Base-by-base conservation (phyloP, 2,113 vertebrate species). In the Oostethus manadensis region DNA sequence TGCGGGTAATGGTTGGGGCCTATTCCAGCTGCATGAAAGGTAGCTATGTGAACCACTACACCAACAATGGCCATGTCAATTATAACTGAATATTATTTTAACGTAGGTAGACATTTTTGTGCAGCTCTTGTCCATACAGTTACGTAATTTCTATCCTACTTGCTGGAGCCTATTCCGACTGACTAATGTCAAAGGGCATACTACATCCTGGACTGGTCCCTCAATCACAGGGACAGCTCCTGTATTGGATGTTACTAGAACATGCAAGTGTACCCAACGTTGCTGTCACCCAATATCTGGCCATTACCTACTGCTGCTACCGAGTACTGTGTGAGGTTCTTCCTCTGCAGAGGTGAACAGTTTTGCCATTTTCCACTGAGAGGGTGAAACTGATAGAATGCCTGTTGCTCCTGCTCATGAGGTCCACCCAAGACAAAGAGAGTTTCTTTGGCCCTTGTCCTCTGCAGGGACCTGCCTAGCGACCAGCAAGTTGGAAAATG, bases 261-360 rank as follows among this genome's bases (percentile, higher is more conserved):
- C 10, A 20, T 8, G 10, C 47, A 48, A 11, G 47, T 21, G 13
- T 23, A 13, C 11, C 6, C 7, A 50, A 23, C 15, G 6, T 23
- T 23, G 21, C 23, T 13, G 22, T 7, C 22, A 49, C 23, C 10
- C 23, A 50, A 35, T 20, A 55, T 43, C 23, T 40, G 56, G 9
- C 10, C 60, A 68, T 93, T 94, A 94, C 94, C 94, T 90, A 91
- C 88, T 85, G 90, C 90, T 77, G 93, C 93, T 49, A 93, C 89
- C 0, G 92, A 92, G 16, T 93, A 94, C 45, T 96, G 92, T 7
- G 89, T 94, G 69, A 94, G 87, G 77, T 94, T 94, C 79, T 84
- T 93, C 79, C 89, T 90, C 77, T 89, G 86, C 60, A 96, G 80
- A 0, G 93, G 90, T 10, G 90, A 77, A 57, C 92, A 92, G 38